These are phyloP conservation scores for Baronia brevicornis DNA, from an alignment of 2,888 invertebrate species.

Conservation along the genomic window DNA sequence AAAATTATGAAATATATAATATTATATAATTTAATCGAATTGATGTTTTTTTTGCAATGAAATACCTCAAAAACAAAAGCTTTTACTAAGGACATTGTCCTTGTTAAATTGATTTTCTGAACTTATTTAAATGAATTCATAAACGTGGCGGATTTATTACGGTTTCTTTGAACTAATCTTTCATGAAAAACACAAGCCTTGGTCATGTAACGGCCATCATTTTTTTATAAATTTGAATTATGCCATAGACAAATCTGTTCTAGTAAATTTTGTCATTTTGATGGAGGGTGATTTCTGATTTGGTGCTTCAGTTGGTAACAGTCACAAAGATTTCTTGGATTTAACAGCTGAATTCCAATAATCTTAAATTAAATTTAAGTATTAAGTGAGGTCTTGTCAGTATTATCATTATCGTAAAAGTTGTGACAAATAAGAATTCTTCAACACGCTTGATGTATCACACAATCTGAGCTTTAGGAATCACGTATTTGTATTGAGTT, in stretches of 20 bases:
- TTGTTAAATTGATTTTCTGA: too few species aligned
- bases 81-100: too few species aligned
- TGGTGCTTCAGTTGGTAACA: conserved; percentile 65
- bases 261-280: conserved; percentile 59
- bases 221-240: conserved; percentile 47
- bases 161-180: too few species aligned
- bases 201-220: conserved; percentile 30
- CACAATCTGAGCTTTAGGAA: conserved; percentile 34
- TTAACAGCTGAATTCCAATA: conserved; percentile 28
- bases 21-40: too few species aligned
- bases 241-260: conserved; percentile 47
- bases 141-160: too few species aligned
- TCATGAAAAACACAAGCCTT: too few species aligned
- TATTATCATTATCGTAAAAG: conserved; percentile 16
- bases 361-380: conserved; percentile 16
- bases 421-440: conserved; percentile 15
- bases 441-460: conserved; percentile 13
- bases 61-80: too few species aligned
- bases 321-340: conserved; percentile 53
- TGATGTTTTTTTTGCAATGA: too few species aligned
- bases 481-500: conserved; percentile 51
- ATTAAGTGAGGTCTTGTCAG: conserved; percentile 15
- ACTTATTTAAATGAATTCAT: too few species aligned
- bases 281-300: conserved; percentile 45
- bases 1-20: too few species aligned